Evolutionary conservation across 2,888 invertebrate genomes (phyloP).

Genomic region (Lasioglossum marginatum): DNA sequence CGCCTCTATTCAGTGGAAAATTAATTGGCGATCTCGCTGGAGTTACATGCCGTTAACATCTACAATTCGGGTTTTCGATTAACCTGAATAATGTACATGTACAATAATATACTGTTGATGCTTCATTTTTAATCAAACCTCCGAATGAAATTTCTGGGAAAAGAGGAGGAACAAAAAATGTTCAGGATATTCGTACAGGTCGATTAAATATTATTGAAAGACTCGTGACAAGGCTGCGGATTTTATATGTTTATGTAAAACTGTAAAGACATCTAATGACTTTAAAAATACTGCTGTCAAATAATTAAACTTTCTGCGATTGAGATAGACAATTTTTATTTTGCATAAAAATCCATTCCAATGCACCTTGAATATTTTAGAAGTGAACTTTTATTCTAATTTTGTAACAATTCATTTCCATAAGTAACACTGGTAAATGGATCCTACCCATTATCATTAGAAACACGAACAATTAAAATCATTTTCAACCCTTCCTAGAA

Average conservation of each 20-base stretch:
- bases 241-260: background rate
- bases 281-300: background rate
- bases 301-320: too few relatives aligned
- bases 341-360: background rate
- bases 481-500: background rate
- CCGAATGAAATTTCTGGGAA: background rate
- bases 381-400: too few relatives aligned
- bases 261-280: background rate
- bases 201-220: background rate
- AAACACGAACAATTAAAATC: background rate
- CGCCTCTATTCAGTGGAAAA: slow-evolving; percentile 76
- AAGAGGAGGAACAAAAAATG: background rate
- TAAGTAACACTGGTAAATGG: background rate
- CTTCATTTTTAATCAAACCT: background rate
- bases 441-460: background rate
- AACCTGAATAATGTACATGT: background rate
- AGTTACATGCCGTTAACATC: slow-evolving; percentile 1
- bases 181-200: background rate
- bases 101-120: too few relatives aligned
- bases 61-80: background rate
- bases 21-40: slow-evolving; percentile 68
- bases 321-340: background rate
- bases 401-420: too few relatives aligned
- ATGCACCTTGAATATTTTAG: too few relatives aligned
- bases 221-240: too few relatives aligned